Percentiles rank a stretch among this genome's conserved stretches.
Evolutionary conservation across 2,113 vertebrate species (phyloP).

Genomic region (Gymnogyps californianus): DNA sequence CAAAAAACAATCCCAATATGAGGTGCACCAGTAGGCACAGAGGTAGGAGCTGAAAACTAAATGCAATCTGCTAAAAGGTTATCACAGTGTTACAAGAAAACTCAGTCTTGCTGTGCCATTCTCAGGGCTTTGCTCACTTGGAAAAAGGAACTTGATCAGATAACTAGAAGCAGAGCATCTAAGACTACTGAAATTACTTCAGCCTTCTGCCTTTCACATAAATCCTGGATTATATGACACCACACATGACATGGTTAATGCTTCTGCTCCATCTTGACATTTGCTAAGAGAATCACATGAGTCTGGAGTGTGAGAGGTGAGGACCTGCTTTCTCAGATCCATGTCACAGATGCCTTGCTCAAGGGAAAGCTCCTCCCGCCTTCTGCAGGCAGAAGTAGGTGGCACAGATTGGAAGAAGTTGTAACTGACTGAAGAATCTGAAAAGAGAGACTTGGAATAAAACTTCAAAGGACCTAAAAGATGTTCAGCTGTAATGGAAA

Average conservation of each 20-base stretch:
- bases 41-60: not conserved
- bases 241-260: not conserved
- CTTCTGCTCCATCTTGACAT: not conserved
- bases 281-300: not conserved
- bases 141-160: not conserved
- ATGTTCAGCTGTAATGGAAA: not conserved
- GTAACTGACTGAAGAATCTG: not conserved
- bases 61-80: not conserved
- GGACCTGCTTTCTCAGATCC: not conserved
- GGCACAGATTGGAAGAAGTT: not conserved
- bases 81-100: not conserved
- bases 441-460: not conserved
- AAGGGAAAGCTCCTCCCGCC: not conserved
- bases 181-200: not conserved
- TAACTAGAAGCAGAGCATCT: not conserved
- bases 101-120: not conserved
- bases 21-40: not conserved
- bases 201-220: not conserved
- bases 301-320: not conserved
- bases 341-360: not conserved
- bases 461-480: not conserved
- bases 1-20: not conserved
- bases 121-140: not conserved
- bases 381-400: not conserved
- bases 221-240: not conserved